A percentile compares a stretch with the other conserved stretches of the same genome.
phyloP scores from a whole-genome alignment of 1,140 invertebrate genomes.

The Drosophila insularis region DNA sequence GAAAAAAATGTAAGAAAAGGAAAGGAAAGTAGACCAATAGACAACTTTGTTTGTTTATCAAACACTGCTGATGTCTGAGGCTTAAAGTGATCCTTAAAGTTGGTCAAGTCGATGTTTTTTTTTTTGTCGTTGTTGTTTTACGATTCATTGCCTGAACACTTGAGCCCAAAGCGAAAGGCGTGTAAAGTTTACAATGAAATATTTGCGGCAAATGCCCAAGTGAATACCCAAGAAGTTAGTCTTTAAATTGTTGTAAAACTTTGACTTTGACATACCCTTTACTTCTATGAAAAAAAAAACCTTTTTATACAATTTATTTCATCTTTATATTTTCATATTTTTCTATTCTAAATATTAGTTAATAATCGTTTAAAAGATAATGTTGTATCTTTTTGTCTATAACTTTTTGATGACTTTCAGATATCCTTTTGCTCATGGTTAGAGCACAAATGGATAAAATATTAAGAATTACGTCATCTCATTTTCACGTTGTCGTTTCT shows the following conservation, averaged over 20 bases:
- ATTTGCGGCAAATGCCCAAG: slow-evolving; percentile 6
- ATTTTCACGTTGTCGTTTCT: not conserved
- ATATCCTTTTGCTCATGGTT: not conserved
- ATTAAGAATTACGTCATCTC: not conserved
- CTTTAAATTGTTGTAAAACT: not conserved
- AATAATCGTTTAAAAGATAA: too few species aligned
- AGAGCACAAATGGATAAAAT: not conserved
- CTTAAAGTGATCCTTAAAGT: slow-evolving; percentile 49
- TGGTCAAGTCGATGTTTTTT: slow-evolving; percentile 24
- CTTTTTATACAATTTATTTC: too few species aligned
- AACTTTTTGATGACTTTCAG: not conserved
- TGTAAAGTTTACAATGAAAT: slow-evolving; percentile 36
- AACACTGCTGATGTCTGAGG: slow-evolving; percentile 26
- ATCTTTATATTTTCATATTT: too few species aligned
- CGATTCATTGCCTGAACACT: slow-evolving; percentile 20
- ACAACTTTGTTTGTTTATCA: slow-evolving; percentile 59
- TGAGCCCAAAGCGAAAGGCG: slow-evolving; percentile 16
- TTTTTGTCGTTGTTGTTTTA: too few species aligned
- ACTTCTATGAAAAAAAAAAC: too few species aligned
- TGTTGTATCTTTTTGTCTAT: not conserved
- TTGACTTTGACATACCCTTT: too few species aligned
- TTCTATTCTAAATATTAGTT: too few species aligned
- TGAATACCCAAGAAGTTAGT: not conserved
- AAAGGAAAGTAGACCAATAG: slow-evolving; percentile 46
- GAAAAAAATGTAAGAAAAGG: not conserved